Conservation (phyloP, 2,113 vertebrate genomes). For the Carlito syrichta region DNA sequence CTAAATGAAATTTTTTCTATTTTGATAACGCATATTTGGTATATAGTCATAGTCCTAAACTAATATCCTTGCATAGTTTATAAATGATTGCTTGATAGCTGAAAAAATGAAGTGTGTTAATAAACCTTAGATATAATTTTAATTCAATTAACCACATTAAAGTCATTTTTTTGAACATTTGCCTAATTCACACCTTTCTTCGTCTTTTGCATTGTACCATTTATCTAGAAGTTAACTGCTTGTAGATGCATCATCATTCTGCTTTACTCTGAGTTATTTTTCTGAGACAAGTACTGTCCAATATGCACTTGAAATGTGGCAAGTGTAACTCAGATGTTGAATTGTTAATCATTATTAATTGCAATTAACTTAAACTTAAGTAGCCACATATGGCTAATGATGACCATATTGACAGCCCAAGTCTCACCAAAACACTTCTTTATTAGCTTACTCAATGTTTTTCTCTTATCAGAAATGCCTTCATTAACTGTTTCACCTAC, state of each 20-base stretch:
- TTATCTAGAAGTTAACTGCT: neutral
- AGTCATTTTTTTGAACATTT: neutral
- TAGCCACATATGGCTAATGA: neutral
- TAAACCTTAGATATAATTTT: neutral
- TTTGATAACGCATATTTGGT: neutral
- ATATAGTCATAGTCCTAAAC: neutral
- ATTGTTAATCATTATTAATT: neutral
- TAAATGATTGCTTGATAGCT: neutral
- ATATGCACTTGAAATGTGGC: neutral
- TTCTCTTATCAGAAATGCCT: neutral
- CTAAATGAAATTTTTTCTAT: neutral
- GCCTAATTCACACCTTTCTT: neutral
- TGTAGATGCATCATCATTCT: neutral
- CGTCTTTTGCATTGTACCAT: neutral
- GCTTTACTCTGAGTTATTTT: neutral
- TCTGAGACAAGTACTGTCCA: rapidly evolving
- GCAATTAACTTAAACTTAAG: too few relatives aligned
- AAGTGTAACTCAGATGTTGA: neutral
- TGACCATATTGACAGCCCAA: neutral
- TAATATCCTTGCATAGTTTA: neutral
- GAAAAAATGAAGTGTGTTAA: neutral
- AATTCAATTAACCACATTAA: neutral
- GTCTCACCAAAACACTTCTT: neutral
- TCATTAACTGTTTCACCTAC: neutral
- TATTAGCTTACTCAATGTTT: neutral